Conservation (phyloP, 2,113 vertebrate species). For the Balaenoptera acutorostrata region DNA sequence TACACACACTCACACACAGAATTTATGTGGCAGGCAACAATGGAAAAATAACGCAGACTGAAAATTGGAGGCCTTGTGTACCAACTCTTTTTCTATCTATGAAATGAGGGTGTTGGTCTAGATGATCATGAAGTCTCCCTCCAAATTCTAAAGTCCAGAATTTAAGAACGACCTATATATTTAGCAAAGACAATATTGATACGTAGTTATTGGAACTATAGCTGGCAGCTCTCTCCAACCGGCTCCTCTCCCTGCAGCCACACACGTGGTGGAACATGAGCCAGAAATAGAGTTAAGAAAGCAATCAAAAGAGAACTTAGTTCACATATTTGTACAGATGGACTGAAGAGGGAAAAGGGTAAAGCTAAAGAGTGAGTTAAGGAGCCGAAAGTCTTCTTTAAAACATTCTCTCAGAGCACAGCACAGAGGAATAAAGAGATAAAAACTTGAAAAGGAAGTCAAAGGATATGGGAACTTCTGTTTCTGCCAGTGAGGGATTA, state of each 20-base stretch:
- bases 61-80: neutral
- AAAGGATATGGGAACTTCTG: neutral
- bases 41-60: neutral
- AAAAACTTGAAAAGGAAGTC: neutral
- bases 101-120: neutral
- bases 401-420: neutral
- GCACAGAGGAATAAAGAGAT: neutral
- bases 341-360: neutral
- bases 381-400: neutral
- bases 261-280: neutral
- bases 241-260: neutral
- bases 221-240: neutral
- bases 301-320: neutral
- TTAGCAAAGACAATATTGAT: neutral
- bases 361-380: neutral
- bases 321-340: neutral
- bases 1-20: neutral
- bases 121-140: neutral
- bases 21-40: neutral
- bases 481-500: neutral
- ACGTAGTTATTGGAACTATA: neutral
- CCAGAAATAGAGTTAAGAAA: neutral
- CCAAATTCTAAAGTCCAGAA: neutral
- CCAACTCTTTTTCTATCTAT: neutral
- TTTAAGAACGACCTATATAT: neutral